Conservation (phyloP, 2,888 invertebrate genomes). For the Noctua janthina region DNA sequence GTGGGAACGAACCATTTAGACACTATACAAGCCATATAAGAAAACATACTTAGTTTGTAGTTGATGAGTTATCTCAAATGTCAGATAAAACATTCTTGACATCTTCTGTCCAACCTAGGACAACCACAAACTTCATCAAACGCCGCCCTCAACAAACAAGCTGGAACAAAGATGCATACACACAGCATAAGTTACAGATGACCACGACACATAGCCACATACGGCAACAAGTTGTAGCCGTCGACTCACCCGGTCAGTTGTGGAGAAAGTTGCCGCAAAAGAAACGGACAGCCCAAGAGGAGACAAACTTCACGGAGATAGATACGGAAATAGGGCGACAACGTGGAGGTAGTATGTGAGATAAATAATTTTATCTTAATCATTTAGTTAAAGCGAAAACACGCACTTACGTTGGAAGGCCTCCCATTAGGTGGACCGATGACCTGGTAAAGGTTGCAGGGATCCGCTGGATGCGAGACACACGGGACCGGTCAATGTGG, state of each 20-base stretch:
- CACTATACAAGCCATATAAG: background rate
- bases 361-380: background rate
- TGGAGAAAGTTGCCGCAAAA: constrained; percentile 65
- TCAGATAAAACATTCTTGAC: background rate
- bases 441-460: background rate
- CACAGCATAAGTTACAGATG: constrained; percentile 19
- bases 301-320: constrained; percentile 57
- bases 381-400: background rate
- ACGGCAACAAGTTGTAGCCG: constrained; percentile 25
- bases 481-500: no score
- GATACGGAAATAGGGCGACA: constrained; percentile 51
- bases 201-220: constrained; percentile 13
- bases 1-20: background rate
- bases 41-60: background rate
- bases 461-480: no score
- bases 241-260: constrained; percentile 40
- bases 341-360: background rate
- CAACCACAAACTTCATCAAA: constrained; percentile 13
- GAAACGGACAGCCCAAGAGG: constrained; percentile 64
- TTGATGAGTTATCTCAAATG: background rate
- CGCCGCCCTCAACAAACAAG: constrained; percentile 20
- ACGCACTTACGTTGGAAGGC: no score
- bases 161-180: constrained; percentile 23
- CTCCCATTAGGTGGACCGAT: no score
- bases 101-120: background rate